These are phyloP conservation scores for Steromphala cineraria DNA, from an alignment of 2,888 invertebrate species.

Conservation along the genomic window DNA sequence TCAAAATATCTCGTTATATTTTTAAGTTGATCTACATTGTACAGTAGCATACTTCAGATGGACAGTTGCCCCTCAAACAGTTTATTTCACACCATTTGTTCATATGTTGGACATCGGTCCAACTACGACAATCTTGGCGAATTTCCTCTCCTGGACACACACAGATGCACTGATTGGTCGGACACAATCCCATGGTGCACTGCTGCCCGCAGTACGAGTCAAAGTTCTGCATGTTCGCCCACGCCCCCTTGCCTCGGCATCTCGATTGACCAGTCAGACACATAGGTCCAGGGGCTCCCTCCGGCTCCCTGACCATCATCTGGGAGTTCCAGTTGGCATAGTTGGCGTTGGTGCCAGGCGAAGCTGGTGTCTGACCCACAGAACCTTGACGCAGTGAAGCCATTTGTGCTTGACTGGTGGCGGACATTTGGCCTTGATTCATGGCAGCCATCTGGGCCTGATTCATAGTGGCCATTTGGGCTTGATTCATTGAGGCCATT, in stretches of 20 bases:
- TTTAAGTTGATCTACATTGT: not conserved
- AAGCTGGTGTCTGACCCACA: not conserved
- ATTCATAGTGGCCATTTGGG: too few relatives aligned
- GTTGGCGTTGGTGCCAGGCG: not conserved
- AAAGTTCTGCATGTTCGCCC: conserved; percentile 2
- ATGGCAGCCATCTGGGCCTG: too few relatives aligned
- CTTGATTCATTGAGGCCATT: too few relatives aligned
- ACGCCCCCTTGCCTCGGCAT: not conserved
- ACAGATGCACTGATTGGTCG: not conserved
- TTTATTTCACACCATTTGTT: not conserved
- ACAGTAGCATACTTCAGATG: not conserved
- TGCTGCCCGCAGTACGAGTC: not conserved
- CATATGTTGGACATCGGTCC: not conserved
- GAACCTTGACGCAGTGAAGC: too few relatives aligned
- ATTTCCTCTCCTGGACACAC: not conserved
- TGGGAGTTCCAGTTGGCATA: not conserved
- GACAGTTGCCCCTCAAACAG: not conserved
- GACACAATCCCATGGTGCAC: not conserved
- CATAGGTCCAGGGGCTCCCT: not conserved
- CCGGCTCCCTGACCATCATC: not conserved
- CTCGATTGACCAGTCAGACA: not conserved
- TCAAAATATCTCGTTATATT: too few relatives aligned
- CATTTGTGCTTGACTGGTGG: too few relatives aligned
- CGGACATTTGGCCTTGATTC: too few relatives aligned
- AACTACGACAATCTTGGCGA: not conserved